Evolutionary conservation across 2,797 vertebrate genomes (phyloP).

Genomic region (Sphenodon punctatus): DNA sequence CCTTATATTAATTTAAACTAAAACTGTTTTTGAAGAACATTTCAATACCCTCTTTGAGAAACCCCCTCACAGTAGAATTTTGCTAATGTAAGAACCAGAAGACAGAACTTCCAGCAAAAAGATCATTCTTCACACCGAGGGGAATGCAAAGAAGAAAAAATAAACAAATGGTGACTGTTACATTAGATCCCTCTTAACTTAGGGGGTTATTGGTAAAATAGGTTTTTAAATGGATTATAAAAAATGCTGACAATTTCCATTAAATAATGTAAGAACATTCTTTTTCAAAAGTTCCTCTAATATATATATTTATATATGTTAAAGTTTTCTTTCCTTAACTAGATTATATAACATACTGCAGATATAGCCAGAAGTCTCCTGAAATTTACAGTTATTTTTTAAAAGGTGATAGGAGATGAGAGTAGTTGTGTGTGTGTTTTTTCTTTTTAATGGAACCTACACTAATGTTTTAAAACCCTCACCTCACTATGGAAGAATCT

Average conservation of each 20-base stretch:
- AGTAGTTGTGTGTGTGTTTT: neutral
- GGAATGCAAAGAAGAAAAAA: neutral
- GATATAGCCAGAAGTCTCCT: neutral
- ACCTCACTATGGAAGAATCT: neutral
- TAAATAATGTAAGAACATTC: neutral
- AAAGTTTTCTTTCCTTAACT: neutral
- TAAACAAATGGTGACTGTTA: neutral
- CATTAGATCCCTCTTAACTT: neutral
- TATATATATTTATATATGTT: neutral
- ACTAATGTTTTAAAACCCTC: neutral
- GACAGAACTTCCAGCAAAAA: neutral
- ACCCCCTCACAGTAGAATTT: neutral
- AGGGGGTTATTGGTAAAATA: neutral
- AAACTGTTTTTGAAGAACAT: neutral
- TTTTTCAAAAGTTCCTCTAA: neutral
- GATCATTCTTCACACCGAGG: neutral
- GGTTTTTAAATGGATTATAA: too few relatives aligned
- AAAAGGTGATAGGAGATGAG: neutral
- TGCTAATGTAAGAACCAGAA: neutral
- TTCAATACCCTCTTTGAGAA: neutral
- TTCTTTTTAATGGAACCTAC: too few relatives aligned
- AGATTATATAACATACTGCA: neutral
- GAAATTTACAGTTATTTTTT: neutral
- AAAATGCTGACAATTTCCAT: too few relatives aligned
- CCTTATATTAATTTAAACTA: neutral